These are phyloP conservation scores for Ornithoptera priamus DNA, from an alignment of 2,888 invertebrate species.

Conservation along the genomic window DNA sequence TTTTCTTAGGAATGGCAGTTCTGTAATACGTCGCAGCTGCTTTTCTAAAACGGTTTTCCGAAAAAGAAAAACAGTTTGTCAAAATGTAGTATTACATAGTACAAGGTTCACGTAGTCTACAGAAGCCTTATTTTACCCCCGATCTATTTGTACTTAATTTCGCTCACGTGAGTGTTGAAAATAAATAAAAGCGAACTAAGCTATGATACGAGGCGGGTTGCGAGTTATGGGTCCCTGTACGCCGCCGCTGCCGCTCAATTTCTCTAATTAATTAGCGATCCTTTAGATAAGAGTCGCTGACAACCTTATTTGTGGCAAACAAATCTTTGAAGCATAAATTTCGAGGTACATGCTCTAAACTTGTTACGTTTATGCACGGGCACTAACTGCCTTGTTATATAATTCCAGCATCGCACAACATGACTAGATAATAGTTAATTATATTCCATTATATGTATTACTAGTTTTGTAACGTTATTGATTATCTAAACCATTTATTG, in stretches of 20 bases:
- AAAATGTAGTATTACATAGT: not conserved
- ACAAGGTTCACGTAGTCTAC: not conserved
- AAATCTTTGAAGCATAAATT: conserved; percentile 79
- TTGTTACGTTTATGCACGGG: conserved; percentile 69
- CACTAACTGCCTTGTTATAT: conserved; percentile 57
- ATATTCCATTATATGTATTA: conserved; percentile 18
- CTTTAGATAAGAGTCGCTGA: conserved; percentile 77
- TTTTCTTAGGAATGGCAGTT: too few species aligned
- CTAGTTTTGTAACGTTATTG: conserved; percentile 17
- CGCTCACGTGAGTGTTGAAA: conserved; percentile 77
- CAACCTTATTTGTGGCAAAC: conserved; percentile 80
- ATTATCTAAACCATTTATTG: conserved; percentile 17
- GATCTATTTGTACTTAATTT: conserved; percentile 73
- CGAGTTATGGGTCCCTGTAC: conserved; percentile 78
- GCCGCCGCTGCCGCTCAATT: conserved; percentile 75
- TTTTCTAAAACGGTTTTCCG: not conserved
- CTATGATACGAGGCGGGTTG: conserved; percentile 77
- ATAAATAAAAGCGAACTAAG: conserved; percentile 74
- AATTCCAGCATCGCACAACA: conserved; percentile 41
- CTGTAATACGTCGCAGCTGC: too few species aligned
- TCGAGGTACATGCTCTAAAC: conserved; percentile 75
- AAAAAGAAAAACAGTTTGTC: not conserved
- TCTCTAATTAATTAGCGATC: conserved; percentile 81
- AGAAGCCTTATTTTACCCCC: conserved; percentile 33
- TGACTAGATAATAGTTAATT: conserved; percentile 20